phyloP scores from a whole-genome alignment of 2,797 vertebrate genomes.

The Kryptolebias ocellatus region DNA sequence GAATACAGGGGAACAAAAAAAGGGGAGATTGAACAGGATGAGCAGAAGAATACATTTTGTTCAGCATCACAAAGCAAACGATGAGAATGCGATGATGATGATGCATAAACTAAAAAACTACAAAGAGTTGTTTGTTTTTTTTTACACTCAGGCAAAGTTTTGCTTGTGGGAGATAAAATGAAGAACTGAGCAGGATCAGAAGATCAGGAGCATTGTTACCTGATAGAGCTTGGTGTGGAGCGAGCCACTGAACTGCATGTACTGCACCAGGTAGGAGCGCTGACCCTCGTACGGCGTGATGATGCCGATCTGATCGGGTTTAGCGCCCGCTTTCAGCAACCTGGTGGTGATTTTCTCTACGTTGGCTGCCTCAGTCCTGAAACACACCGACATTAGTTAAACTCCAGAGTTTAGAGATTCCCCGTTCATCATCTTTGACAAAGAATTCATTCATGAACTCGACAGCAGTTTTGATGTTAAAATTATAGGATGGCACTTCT shows the following conservation, averaged over 20 bases:
- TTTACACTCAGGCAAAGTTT: too few relatives aligned
- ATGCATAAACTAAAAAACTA: neutral
- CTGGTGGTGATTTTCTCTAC: conserved; percentile 99
- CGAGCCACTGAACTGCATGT: conserved; percentile 99
- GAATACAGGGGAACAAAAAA: neutral
- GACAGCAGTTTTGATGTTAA: neutral
- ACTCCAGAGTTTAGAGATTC: neutral
- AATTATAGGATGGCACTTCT: neutral
- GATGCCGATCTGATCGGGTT: conserved; percentile 98
- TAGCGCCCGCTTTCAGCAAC: conserved; percentile 95
- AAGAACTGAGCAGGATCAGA: neutral
- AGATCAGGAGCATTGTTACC: conserved; percentile 75
- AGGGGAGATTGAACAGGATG: neutral
- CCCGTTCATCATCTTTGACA: too few relatives aligned
- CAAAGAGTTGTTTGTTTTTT: too few relatives aligned
- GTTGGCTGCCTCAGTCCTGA: conserved; percentile 95
- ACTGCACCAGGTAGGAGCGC: conserved; percentile 97
- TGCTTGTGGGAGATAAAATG: neutral
- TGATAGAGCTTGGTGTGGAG: conserved; percentile 99
- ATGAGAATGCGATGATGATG: neutral
- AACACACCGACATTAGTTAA: conserved; percentile 20
- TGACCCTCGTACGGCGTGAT: conserved; percentile 98
- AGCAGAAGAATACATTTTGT: neutral
- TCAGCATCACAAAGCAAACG: neutral
- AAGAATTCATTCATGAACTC: too few relatives aligned